Conservation (phyloP, 2,113 vertebrate species). For the Strix aluco region DNA sequence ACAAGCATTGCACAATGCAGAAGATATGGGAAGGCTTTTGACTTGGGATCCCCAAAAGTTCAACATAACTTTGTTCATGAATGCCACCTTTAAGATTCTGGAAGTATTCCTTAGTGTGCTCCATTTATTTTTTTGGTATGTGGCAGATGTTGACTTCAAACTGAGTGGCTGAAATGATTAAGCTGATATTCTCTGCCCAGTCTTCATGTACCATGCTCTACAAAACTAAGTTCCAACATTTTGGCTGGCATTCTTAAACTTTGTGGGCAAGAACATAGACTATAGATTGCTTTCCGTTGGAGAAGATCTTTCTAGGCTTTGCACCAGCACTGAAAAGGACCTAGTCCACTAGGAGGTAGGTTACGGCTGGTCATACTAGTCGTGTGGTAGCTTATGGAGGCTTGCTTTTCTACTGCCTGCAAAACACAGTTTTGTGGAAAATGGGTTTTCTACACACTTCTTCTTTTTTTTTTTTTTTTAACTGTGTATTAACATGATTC, state of each 20-base stretch:
- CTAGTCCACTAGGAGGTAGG: background rate
- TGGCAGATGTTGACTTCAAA: background rate
- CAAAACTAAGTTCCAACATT: background rate
- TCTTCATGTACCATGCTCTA: background rate
- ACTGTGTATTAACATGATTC: background rate
- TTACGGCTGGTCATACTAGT: background rate
- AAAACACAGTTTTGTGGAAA: background rate
- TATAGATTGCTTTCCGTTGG: background rate
- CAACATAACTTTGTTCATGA: background rate
- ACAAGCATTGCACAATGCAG: background rate
- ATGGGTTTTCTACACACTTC: rapidly evolving
- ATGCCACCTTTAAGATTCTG: background rate
- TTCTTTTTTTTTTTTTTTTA: background rate
- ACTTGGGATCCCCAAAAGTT: background rate
- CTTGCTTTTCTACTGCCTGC: background rate
- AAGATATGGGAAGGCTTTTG: background rate
- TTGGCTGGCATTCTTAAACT: background rate
- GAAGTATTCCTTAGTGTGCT: background rate
- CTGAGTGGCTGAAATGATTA: background rate
- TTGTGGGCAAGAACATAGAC: background rate
- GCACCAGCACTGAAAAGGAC: background rate
- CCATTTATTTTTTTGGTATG: background rate
- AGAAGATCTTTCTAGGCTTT: background rate
- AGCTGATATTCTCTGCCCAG: background rate
- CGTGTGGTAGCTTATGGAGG: background rate